Base-by-base conservation (phyloP, 1,140 invertebrate species). In the Pogonomyrmex barbatus region DNA sequence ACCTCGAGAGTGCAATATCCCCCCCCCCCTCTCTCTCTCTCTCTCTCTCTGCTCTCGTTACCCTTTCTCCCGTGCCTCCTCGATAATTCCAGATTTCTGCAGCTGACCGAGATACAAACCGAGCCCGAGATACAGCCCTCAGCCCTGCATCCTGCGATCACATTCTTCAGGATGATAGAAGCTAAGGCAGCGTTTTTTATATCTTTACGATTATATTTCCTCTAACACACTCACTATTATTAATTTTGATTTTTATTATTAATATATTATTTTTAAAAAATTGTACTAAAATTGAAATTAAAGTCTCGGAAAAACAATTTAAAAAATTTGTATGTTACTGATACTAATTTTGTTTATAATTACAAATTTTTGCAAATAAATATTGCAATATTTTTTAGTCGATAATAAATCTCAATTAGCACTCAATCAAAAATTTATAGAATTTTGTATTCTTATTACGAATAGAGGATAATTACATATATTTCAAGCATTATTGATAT, bases 61-160 rank as follows among this genome's bases (percentile, higher is more conserved):
- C 39, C 68, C 62, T 85, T 24, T 52, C 70, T 85, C 52, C 82
- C 67, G 65, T 58, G 47, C 42, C 73, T 36, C 42, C 71, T 71
- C 71, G 86, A 89, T 91, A 91, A 91, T 89, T 91, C 88, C 88
- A 88, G 81, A 91, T 91, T 91, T 91, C 65, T 67, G 52, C 67
- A 62, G 78, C 76, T 87, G 77, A 89, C 88, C 88, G 84, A 87
- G 67, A 89, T 83, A 78, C 84, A 88, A 73, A 17, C 50, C 52
- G 36, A 68, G 81, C 30, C n/a, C n/a, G n/a, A n/a, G n/a, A n/a
- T n/a, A n/a, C n/a, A n/a, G n/a, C n/a, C 30, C 6, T 24, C 58
- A 39, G 10, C 45, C 33, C 10, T 52, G n/a, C 0, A 33, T 58
- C 8, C 4, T 39, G 5, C 39, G 30, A 14, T 67, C 47, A 39